phyloP scores from a whole-genome alignment of 2,113 vertebrate genomes.

The Pseudorasbora parva region DNA sequence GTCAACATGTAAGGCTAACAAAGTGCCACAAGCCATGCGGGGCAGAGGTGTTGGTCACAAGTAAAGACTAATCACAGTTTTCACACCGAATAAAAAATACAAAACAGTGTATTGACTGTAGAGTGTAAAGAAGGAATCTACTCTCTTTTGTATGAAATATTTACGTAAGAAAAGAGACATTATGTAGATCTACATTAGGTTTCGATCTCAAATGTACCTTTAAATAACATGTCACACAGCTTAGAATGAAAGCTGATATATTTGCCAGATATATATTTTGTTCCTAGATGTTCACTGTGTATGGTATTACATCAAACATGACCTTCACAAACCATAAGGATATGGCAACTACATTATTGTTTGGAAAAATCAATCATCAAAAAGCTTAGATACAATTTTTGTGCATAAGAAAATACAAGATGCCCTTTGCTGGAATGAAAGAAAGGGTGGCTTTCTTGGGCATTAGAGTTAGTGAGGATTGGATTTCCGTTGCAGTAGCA shows the following conservation, averaged over 20 bases:
- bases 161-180: not conserved
- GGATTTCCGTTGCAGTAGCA: conserved; percentile 57
- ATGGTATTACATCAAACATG: conserved; percentile 10
- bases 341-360: not conserved
- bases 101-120: not conserved
- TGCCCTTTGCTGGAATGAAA: conserved; percentile 24
- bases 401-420: conserved; percentile 38
- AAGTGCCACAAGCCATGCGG: not conserved
- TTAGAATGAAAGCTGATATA: conserved; percentile 1
- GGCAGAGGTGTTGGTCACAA: not conserved
- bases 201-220: not conserved
- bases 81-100: not conserved
- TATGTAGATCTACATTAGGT: not conserved
- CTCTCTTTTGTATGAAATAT: not conserved
- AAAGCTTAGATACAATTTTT: not conserved
- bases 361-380: not conserved
- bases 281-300: not conserved
- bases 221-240: not conserved
- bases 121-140: not conserved
- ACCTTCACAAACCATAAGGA: not conserved
- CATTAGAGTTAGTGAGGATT: conserved; percentile 45
- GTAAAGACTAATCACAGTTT: not conserved
- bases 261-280: not conserved
- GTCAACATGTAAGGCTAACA: not conserved
- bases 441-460: conserved; percentile 51